phyloP scores from a whole-genome alignment of 1,140 invertebrate species.

The Palaemon carinicauda region DNA sequence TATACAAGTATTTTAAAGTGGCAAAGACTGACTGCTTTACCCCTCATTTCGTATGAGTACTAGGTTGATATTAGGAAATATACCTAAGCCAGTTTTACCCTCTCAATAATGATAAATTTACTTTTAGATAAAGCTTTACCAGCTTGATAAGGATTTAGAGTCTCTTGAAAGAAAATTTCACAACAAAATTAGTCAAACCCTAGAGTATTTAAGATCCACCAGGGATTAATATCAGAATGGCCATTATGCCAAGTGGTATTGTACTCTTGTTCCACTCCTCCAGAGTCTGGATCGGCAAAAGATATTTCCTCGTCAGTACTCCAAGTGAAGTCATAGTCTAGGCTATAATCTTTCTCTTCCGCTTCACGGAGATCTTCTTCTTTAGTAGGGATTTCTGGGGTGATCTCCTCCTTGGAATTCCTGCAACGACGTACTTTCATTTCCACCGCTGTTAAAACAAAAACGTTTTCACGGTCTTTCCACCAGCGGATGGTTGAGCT shows the following conservation, averaged over 20 bases:
- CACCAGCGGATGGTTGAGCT: slow-evolving; percentile 39
- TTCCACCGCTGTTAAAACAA: slow-evolving; percentile 24
- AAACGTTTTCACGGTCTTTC: slow-evolving; percentile 15
- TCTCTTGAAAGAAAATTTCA: no score
- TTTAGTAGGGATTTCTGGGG: background rate
- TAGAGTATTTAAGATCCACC: background rate
- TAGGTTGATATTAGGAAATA: no score
- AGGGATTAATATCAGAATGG: background rate
- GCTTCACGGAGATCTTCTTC: background rate
- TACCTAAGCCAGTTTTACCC: no score
- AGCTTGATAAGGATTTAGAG: no score
- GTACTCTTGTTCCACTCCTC: background rate
- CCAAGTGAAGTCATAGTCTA: background rate
- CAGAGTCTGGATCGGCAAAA: background rate
- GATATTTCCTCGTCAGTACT: background rate
- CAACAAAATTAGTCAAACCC: no score
- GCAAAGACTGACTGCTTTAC: no score
- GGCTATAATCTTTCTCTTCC: background rate
- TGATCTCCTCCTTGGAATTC: background rate
- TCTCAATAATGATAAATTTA: no score
- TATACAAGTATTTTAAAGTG: no score
- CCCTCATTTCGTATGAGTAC: no score
- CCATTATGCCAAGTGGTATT: background rate
- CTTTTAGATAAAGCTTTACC: no score
- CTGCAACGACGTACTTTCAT: slow-evolving; percentile 29